Percentiles rank a stretch among this genome's conserved stretches.
Evolutionary conservation across 2,113 vertebrate genomes (phyloP).

Genomic region (Alces alces): DNA sequence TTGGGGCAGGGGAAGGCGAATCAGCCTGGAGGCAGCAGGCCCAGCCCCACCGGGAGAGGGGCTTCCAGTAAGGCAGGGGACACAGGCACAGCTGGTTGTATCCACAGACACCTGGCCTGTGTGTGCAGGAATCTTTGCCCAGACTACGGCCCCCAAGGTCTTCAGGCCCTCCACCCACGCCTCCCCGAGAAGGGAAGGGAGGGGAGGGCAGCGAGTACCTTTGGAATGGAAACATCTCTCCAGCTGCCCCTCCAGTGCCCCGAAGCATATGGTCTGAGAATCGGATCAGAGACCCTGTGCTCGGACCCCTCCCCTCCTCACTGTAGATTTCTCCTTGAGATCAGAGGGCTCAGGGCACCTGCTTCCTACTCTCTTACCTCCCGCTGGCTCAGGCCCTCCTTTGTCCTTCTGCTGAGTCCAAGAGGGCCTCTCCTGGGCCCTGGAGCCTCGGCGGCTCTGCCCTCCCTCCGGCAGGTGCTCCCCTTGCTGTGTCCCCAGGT

Average conservation of each 20-base stretch:
- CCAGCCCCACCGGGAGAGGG: not conserved
- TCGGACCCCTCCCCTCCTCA: not conserved
- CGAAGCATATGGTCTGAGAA: rapidly evolving
- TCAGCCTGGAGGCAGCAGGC: not conserved
- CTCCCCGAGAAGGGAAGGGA: not conserved
- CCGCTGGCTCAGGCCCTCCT: not conserved
- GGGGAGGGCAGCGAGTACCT: not conserved
- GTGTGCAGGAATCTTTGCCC: not conserved
- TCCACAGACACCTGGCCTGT: not conserved
- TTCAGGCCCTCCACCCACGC: not conserved
- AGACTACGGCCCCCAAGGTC: not conserved
- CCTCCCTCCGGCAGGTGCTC: not conserved
- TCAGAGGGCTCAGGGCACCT: not conserved
- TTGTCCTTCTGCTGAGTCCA: not conserved
- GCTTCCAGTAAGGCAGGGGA: not conserved
- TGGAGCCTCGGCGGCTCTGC: not conserved
- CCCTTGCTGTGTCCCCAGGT: not conserved
- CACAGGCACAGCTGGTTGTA: not conserved
- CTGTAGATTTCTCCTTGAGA: not conserved
- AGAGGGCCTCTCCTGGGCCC: not conserved
- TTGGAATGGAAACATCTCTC: not conserved
- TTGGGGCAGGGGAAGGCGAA: not conserved
- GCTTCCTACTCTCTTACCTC: not conserved
- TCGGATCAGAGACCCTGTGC: not conserved
- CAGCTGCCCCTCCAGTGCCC: conserved; percentile 22